Percentiles rank a stretch among this genome's conserved stretches.
Conservation (phyloP, 1,140 invertebrate genomes). For the Cecropterus lyciades region DNA sequence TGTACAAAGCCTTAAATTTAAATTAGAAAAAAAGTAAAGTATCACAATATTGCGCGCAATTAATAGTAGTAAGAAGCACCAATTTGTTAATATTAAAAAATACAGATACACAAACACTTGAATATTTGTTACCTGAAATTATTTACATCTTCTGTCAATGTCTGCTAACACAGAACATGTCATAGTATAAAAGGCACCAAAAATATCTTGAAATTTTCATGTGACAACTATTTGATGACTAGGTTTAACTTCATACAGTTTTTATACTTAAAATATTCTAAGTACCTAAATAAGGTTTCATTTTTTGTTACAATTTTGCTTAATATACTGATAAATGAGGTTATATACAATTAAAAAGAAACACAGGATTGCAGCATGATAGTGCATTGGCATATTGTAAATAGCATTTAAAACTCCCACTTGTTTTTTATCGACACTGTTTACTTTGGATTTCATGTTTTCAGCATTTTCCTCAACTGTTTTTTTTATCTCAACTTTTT, state of each 20-base stretch:
- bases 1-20: conserved; percentile 79
- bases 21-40: conserved; percentile 62
- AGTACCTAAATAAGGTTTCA: conserved; percentile 35
- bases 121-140: conserved; percentile 49
- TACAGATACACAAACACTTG: conserved; percentile 44
- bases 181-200: conserved; percentile 26
- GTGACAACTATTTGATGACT: conserved; percentile 56
- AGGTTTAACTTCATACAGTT: conserved; percentile 44
- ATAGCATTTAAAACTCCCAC: conserved; percentile 64
- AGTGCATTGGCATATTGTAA: conserved; percentile 81
- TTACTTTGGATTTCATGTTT: conserved; percentile 43
- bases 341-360: conserved; percentile 83
- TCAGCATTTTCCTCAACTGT: conserved; percentile 10
- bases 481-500: conserved; percentile 31
- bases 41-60: conserved; percentile 69
- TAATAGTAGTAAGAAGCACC: conserved; percentile 68
- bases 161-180: conserved; percentile 9
- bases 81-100: conserved; percentile 63
- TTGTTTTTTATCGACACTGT: conserved; percentile 63
- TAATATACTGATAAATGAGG: conserved; percentile 79
- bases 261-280: conserved; percentile 21
- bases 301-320: conserved; percentile 70
- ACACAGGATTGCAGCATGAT: conserved; percentile 81
- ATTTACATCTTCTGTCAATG: conserved; percentile 57
- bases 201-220: conserved; percentile 19